Base-by-base conservation (phyloP, 2,113 vertebrate species). In the Carassius carassius region DNA sequence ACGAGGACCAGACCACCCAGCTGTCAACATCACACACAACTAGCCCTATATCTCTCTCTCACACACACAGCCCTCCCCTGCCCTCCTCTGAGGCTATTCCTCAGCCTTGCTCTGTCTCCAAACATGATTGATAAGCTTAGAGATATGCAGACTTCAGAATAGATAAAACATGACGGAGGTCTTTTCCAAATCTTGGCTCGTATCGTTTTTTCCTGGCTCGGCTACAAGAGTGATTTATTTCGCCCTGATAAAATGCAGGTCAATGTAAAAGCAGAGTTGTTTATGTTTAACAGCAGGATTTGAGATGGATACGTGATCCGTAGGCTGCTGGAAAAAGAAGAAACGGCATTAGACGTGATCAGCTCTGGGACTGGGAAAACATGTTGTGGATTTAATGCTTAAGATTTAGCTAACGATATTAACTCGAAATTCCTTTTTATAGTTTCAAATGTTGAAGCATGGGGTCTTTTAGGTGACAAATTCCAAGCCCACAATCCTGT, bases 1-100 rank as follows among this genome's bases (percentile, higher is more conserved):
- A 93, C 89, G 91, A 93, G 92, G 91, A 92, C 56, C 93, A 94
- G 94, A 94, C 92, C 94, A 94, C 94, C 93, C 92, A 86, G 91
- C 93, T 92, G 93, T 93, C 92, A 94, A 90, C 92, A 90, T 92
- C 91, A 90, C 91, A 93, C 91, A 93, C 90, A 94, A 92, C 91
- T 74, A 89, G 90, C 88, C 89, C 91, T 92, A 92, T 93, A 92
- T 94, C 94, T 87, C 87, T 83, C 60, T 86, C 60, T 86, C 60
- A 56, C 54, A 74, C 60, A 77, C 41, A 77, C 84, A 47, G 37
- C 49, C 32, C 62, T 85, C 49, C 86, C 49, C 29, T 9, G 47
- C 35, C 58, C 69, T 74, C 70, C 65, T 80, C 69, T 58, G 47
- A 25, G 41, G 90, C 82, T 89, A 78, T 89, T 91, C 84, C 87